Conservation (phyloP, 2,888 invertebrate genomes). For the Callinectes sapidus region DNA sequence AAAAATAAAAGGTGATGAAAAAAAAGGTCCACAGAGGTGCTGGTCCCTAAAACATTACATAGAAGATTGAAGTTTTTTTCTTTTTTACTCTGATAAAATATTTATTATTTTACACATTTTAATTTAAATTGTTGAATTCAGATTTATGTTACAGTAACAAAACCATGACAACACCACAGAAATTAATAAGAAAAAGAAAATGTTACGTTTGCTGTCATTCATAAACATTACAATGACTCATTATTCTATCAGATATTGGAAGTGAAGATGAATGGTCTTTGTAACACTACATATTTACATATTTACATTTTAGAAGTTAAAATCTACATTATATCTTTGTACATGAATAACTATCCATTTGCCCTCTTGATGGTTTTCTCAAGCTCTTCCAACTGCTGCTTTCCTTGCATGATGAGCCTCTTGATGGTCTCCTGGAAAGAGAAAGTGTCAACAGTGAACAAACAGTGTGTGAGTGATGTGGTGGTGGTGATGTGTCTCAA, state of each 20-base stretch:
- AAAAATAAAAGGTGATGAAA: too few species aligned
- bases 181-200: too few species aligned
- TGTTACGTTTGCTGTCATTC: too few species aligned
- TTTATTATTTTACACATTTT: background rate
- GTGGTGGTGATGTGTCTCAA: background rate
- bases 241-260: background rate
- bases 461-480: background rate
- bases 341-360: background rate
- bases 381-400: slow-evolving; percentile 21
- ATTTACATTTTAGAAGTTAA: background rate
- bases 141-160: background rate
- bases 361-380: slow-evolving; percentile 23
- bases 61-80: too few species aligned
- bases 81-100: background rate
- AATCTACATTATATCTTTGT: background rate
- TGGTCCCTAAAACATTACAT: too few species aligned
- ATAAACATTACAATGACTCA: background rate
- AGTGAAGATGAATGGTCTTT: background rate
- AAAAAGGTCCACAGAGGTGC: too few species aligned
- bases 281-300: background rate
- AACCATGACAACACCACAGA: background rate
- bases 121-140: background rate
- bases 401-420: slow-evolving; percentile 19
- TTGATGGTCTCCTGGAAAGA: background rate
- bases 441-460: background rate